A percentile compares a stretch with the other conserved stretches of the same genome.
Evolutionary conservation across 2,888 invertebrate genomes (phyloP).

Genomic region (Plagodis dolabraria): DNA sequence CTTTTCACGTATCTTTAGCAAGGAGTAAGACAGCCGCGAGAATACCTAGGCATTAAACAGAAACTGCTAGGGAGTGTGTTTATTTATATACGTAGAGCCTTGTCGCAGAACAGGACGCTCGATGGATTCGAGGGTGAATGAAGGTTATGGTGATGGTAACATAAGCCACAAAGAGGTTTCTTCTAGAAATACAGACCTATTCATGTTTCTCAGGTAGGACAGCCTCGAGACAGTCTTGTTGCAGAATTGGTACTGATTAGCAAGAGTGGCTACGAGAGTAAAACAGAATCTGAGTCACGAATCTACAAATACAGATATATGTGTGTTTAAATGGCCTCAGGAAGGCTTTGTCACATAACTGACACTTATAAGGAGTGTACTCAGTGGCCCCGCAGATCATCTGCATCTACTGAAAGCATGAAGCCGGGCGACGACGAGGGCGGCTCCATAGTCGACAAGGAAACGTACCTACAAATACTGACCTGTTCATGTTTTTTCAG

Average conservation of each 20-base stretch:
- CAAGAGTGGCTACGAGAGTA: too few relatives aligned
- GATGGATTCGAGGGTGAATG: too few relatives aligned
- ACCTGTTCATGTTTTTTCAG: constrained; percentile 97
- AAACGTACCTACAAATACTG: too few relatives aligned
- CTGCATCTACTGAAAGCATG: constrained; percentile 87
- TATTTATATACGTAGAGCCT: too few relatives aligned
- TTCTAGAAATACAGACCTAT: constrained; percentile 88
- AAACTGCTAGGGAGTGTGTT: too few relatives aligned
- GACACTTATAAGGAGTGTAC: constrained; percentile 94
- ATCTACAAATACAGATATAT: constrained; percentile 85
- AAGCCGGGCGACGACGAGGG: constrained; percentile 84
- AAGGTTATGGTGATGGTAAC: constrained; percentile 85
- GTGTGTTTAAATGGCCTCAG: constrained; percentile 95
- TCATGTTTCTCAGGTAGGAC: constrained; percentile 95
- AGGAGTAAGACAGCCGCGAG: too few relatives aligned
- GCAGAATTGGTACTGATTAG: too few relatives aligned
- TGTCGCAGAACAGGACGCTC: too few relatives aligned
- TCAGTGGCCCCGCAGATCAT: constrained; percentile 88
- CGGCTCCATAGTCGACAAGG: constrained; percentile 86
- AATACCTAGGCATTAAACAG: too few relatives aligned
- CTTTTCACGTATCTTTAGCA: too few relatives aligned
- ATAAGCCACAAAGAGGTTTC: constrained; percentile 82
- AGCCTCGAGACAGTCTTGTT: constrained; percentile 84
- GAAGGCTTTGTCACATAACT: constrained; percentile 96
- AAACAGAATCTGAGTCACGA: too few relatives aligned